Evolutionary conservation across 2,113 vertebrate genomes (phyloP), one percentile per base, ranked within the genome.

Genomic region (Falcunculus frontatus): DNA sequence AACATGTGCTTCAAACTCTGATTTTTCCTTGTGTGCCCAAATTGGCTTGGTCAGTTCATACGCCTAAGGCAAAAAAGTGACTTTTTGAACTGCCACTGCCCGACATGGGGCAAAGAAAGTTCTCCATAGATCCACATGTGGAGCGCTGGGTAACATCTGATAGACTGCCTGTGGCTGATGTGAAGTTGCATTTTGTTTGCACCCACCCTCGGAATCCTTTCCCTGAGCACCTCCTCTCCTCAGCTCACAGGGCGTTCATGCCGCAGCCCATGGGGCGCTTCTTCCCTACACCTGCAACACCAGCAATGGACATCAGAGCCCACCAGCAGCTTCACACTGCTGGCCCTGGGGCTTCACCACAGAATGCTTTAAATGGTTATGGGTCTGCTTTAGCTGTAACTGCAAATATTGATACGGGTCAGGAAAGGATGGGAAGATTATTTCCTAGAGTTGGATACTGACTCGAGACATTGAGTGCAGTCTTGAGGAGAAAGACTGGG

Each of bases 241-340:
- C 0, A 0, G 12, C 37, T 60, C 2, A 0, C 22, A 3, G 0
- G 2, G 32, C 1, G 1, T 22, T 44, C 11, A 1, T 3, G 2
- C 9, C 3, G 0, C 7, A 32, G 7, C 25, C 10, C 8, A 4
- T 1, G 0, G 1, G 10, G 33, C 20, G 30, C 26, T 11, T 29
- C 46, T 35, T 68, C 68, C 47, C 42, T 18, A 9, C 17, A 8
- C 29, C 37, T n/a, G 42, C 33, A 68, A 77, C 16, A 30, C 26
- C 7, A 10, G 30, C 52, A 13, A 30, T 1, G 12, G 27, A 19
- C 27, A 82, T 4, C 41, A 13, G 30, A 59, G 27, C 44, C 55
- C 42, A 14, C 0, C 1, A 46, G 35, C 35, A 52, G 11, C 32
- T 46, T 29, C 29, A 8, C 32, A 23, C 16, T 59, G 9, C 63